Conservation (phyloP, 2,113 vertebrate genomes). For the Lophotis ruficrista region DNA sequence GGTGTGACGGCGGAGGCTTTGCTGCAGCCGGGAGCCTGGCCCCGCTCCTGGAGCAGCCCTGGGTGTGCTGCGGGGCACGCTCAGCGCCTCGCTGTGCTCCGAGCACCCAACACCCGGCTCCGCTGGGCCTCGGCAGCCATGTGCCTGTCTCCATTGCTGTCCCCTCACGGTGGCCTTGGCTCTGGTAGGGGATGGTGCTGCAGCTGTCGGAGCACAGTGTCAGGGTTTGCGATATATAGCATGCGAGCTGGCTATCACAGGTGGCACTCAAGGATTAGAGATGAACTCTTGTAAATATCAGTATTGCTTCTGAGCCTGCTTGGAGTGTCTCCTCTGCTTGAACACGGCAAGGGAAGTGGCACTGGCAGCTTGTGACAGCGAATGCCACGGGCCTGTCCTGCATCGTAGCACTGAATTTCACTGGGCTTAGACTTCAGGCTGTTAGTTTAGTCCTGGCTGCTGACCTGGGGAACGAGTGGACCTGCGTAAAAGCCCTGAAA, state of each 20-base stretch:
- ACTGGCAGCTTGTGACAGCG: neutral
- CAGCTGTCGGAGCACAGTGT: neutral
- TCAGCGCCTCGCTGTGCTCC: fast-evolving
- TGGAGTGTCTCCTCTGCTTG: neutral
- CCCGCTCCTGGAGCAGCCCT: fast-evolving
- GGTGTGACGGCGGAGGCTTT: neutral
- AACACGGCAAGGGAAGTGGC: neutral
- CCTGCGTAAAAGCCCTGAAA: neutral
- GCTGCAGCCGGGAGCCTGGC: neutral
- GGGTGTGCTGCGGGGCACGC: fast-evolving
- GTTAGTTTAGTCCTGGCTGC: neutral
- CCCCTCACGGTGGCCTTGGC: neutral
- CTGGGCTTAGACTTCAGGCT: neutral
- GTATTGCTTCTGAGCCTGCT: neutral
- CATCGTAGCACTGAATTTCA: neutral
- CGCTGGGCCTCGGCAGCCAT: fast-evolving
- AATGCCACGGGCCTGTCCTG: neutral
- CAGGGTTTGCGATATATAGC: neutral
- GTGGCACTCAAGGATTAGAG: neutral
- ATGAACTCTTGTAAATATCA: neutral
- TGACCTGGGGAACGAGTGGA: neutral
- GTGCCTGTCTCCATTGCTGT: too few species aligned
- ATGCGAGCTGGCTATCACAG: fast-evolving
- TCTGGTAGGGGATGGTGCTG: neutral
- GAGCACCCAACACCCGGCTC: too few species aligned